Percentiles rank a stretch among this genome's conserved stretches.
These are phyloP conservation scores for Parochlus steinenii DNA, from an alignment of 2,888 invertebrate species.

Conservation along the genomic window DNA sequence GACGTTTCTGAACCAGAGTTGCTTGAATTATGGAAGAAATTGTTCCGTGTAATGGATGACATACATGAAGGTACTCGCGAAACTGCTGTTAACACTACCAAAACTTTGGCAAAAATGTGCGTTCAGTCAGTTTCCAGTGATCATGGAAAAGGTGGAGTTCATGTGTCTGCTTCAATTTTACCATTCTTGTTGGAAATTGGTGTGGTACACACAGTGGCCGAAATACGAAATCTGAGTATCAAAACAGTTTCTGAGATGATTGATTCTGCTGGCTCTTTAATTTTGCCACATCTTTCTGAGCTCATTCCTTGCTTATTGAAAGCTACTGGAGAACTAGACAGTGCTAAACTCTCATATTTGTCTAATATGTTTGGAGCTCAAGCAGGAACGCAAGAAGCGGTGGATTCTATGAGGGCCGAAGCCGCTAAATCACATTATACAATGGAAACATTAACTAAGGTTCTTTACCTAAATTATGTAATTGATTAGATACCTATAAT, in stretches of 20 bases:
- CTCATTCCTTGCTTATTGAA: slow-evolving; percentile 71
- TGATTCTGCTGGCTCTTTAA: slow-evolving; percentile 55
- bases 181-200: slow-evolving; percentile 69
- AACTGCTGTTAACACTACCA: slow-evolving; percentile 54
- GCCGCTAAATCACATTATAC: slow-evolving; percentile 74
- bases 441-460: slow-evolving; percentile 72
- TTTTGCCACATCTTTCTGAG: slow-evolving; percentile 64
- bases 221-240: slow-evolving; percentile 64
- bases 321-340: slow-evolving; percentile 77
- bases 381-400: slow-evolving; percentile 50
- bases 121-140: slow-evolving; percentile 47
- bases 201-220: slow-evolving; percentile 58
- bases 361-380: slow-evolving; percentile 56
- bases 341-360: slow-evolving; percentile 58
- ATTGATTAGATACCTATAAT: background rate
- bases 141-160: slow-evolving; percentile 56
- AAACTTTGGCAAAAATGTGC: slow-evolving; percentile 53
- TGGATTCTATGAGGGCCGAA: slow-evolving; percentile 65
- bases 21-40: slow-evolving; percentile 46
- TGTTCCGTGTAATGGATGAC: slow-evolving; percentile 88
- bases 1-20: slow-evolving; percentile 28
- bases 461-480: slow-evolving; percentile 20
- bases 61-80: slow-evolving; percentile 75
- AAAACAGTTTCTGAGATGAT: slow-evolving; percentile 77
- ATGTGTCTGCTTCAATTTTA: slow-evolving; percentile 54